Evolutionary conservation across 2,888 invertebrate genomes (phyloP).

Genomic region (Dasysyrphus tricinctus): DNA sequence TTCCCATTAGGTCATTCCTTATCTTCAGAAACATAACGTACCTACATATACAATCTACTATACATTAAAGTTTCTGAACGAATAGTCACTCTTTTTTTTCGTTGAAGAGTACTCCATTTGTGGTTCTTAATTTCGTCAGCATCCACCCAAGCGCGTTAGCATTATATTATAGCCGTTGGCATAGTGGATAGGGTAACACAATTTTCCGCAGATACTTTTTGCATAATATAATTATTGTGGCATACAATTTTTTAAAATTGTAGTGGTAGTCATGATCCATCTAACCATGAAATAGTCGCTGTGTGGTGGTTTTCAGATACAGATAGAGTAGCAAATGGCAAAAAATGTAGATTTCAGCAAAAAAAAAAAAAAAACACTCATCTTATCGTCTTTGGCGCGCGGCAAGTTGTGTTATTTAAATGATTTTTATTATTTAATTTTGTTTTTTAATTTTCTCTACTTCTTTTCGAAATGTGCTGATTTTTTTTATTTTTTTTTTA

Average conservation of each 20-base stretch:
- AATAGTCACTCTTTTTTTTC: background rate
- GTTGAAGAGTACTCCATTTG: background rate
- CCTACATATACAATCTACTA: conserved; percentile 18
- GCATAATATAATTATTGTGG: conserved; percentile 32
- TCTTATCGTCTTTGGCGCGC: conserved; percentile 27
- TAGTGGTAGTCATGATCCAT: conserved; percentile 52
- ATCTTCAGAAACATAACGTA: conserved; percentile 27
- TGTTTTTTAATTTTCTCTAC: conserved; percentile 25
- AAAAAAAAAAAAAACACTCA: conserved; percentile 31
- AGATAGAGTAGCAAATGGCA: conserved; percentile 16
- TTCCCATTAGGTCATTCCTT: conserved; percentile 66
- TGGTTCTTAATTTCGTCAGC: conserved; percentile 52
- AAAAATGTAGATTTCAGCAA: conserved; percentile 33
- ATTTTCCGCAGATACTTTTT: conserved; percentile 51
- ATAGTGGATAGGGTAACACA: conserved; percentile 36
- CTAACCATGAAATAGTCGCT: conserved; percentile 55
- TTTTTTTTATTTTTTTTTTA: background rate
- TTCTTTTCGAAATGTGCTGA: conserved; percentile 36
- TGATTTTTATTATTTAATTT: conserved; percentile 43
- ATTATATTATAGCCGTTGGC: conserved; percentile 23
- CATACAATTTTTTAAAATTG: background rate
- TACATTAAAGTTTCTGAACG: background rate
- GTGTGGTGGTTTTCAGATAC: conserved; percentile 26
- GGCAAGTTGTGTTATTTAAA: conserved; percentile 57
- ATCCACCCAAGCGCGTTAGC: conserved; percentile 36